Percentiles rank a stretch among this genome's conserved stretches.
phyloP scores from a whole-genome alignment of 2,113 vertebrate genomes.

The Sclerurus mexicanus region DNA sequence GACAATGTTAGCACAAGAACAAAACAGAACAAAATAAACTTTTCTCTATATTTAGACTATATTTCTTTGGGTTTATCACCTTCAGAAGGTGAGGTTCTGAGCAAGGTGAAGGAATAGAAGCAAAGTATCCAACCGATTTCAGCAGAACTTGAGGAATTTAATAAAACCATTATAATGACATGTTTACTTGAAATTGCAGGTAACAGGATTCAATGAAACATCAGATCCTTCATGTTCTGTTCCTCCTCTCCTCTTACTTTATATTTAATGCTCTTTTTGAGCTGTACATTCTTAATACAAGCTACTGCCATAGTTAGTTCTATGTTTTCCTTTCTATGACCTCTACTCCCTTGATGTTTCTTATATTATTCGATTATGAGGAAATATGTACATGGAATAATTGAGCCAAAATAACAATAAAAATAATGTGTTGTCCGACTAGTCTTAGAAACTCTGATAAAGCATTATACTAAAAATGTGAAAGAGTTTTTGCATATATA shows the following conservation, averaged over 20 bases:
- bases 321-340: neutral
- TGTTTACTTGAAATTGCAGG: fast-evolving
- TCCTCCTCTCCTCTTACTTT: neutral
- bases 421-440: neutral
- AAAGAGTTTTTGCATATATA: neutral
- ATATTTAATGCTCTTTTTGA: neutral
- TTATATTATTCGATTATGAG: neutral
- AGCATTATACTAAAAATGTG: neutral
- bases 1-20: neutral
- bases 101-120: neutral
- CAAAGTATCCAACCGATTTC: neutral
- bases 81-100: neutral
- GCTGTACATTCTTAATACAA: neutral
- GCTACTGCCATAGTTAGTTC: neutral
- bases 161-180: neutral
- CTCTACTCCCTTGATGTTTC: neutral
- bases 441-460: neutral
- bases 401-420: neutral
- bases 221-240: neutral
- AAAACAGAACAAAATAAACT: neutral
- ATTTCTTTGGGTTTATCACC: no score
- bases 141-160: neutral
- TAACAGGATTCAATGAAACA: neutral
- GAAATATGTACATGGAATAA: neutral
- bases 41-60: no score